A percentile compares a stretch with the other conserved stretches of the same genome.
phyloP scores from a whole-genome alignment of 2,113 vertebrate genomes.

The Agelaius phoeniceus region DNA sequence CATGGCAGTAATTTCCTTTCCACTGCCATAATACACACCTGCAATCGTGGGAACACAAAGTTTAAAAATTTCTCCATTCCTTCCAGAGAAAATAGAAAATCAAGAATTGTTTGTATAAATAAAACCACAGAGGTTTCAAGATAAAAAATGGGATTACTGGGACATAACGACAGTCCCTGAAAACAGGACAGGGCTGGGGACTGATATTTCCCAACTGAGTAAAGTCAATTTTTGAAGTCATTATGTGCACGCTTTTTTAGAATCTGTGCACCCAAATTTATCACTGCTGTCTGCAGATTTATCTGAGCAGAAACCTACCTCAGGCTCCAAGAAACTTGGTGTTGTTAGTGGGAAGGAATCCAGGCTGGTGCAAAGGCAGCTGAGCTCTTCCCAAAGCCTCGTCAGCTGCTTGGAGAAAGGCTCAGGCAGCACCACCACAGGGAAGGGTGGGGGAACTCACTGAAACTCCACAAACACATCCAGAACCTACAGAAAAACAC shows the following conservation, averaged over 20 bases:
- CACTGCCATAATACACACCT: background rate
- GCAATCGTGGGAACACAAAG: background rate
- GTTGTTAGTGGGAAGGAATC: background rate
- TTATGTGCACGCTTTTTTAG: background rate
- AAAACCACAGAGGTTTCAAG: background rate
- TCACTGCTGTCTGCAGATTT: background rate
- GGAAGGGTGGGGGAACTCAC: accelerated
- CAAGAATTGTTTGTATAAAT: background rate
- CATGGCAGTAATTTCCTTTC: background rate
- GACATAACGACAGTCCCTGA: background rate
- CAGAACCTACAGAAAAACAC: background rate
- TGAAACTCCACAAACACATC: background rate
- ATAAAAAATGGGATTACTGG: background rate
- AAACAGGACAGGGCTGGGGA: background rate
- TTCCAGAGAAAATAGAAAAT: background rate
- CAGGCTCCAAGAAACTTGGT: background rate
- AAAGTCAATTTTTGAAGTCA: background rate
- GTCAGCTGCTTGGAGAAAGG: background rate
- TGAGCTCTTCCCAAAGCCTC: background rate
- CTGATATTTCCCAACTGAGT: background rate
- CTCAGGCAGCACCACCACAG: accelerated
- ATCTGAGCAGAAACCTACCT: background rate
- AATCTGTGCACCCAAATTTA: background rate
- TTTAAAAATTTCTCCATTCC: background rate
- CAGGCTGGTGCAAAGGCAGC: background rate